Percentiles rank a stretch among this genome's conserved stretches.
Evolutionary conservation across 1,140 invertebrate genomes (phyloP).

Genomic region (Nixonia krombeini): DNA sequence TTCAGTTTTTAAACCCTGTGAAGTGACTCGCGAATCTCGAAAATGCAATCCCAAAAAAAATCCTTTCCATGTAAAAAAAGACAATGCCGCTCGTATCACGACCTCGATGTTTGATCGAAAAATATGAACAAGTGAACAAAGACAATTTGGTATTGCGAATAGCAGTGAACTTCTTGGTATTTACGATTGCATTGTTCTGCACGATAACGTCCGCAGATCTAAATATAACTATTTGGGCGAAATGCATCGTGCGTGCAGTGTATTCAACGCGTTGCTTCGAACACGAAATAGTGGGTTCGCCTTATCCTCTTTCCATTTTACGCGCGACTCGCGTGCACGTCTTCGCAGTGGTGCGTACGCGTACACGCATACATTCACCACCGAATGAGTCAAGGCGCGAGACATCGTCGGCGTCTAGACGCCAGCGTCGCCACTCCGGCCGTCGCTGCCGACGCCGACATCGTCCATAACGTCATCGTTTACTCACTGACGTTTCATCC

Average conservation of each 20-base stretch:
- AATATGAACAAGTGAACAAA: too few relatives aligned
- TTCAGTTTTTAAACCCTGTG: too few relatives aligned
- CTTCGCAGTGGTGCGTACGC: conserved; percentile 4
- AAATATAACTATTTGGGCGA: neutral
- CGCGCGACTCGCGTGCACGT: conserved; percentile 1
- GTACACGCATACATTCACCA: conserved; percentile 48
- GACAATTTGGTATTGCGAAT: too few relatives aligned
- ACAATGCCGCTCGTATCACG: too few relatives aligned
- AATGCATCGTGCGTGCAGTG: neutral
- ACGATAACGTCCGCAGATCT: neutral
- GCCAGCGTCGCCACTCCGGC: conserved; percentile 46
- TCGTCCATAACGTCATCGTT: conserved; percentile 48
- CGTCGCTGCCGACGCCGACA: conserved; percentile 31
- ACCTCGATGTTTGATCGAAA: too few relatives aligned
- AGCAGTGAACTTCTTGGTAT: too few relatives aligned
- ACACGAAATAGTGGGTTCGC: conserved; percentile 63
- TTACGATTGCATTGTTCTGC: too few relatives aligned
- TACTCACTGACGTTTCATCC: too few relatives aligned
- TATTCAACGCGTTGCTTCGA: conserved; percentile 56
- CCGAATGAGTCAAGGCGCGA: conserved; percentile 63
- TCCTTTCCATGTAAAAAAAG: too few relatives aligned
- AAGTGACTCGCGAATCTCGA: too few relatives aligned
- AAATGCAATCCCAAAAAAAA: too few relatives aligned
- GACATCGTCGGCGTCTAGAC: conserved; percentile 61
- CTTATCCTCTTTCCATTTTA: conserved; percentile 27